Percentiles rank a stretch among this genome's conserved stretches.
phyloP scores from a whole-genome alignment of 2,113 vertebrate genomes.

The Chinchilla lanigera region DNA sequence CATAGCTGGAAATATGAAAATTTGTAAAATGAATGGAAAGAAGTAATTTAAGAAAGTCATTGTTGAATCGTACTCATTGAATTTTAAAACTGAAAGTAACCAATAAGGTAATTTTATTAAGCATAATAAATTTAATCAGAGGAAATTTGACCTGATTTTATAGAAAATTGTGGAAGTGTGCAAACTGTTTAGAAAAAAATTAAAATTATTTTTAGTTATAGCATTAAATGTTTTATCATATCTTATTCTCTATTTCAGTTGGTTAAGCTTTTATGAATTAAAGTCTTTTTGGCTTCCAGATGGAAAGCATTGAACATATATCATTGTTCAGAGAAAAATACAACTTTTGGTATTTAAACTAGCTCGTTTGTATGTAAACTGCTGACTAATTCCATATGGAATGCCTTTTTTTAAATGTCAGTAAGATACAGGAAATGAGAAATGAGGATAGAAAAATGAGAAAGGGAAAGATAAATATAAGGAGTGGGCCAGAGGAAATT shows the following conservation, averaged over 20 bases:
- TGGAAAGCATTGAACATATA: neutral
- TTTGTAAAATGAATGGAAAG: neutral
- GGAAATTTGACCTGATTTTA: constrained; percentile 8
- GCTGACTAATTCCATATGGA: constrained; percentile 50
- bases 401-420: constrained; percentile 58
- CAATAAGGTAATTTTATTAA: constrained; percentile 24
- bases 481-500: constrained; percentile 54
- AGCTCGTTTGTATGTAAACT: neutral
- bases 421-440: constrained; percentile 68
- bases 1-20: neutral
- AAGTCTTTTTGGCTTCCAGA: neutral
- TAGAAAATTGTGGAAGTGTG: neutral
- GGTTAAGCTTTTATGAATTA: constrained; percentile 35
- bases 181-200: constrained; percentile 16
- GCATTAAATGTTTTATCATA: neutral
- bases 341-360: constrained; percentile 58
- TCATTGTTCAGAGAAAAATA: constrained; percentile 39
- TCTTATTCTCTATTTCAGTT: constrained; percentile 2
- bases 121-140: constrained; percentile 36
- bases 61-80: neutral
- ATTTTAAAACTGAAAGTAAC: constrained; percentile 44
- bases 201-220: constrained; percentile 42
- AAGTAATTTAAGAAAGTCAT: constrained; percentile 7
- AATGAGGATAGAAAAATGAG: constrained; percentile 71
- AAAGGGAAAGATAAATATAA: constrained; percentile 64